Base-by-base conservation (phyloP, 2,113 vertebrate species). In the Sula dactylatra region DNA sequence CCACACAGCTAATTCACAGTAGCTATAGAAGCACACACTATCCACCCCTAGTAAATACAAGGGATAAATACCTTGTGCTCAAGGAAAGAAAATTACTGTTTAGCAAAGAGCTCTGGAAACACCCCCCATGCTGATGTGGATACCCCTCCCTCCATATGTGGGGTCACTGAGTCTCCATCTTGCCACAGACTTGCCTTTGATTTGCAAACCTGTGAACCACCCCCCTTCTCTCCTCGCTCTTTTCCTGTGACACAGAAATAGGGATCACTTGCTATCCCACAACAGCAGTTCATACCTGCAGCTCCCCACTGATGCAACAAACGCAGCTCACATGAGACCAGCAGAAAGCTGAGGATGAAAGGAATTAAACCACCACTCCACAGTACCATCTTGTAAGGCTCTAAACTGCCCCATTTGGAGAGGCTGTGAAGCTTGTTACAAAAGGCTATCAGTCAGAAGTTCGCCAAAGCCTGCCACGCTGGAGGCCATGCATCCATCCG, bases 241-340 rank as follows among this genome's bases (percentile, higher is more conserved):
- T 25, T 13, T 55, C 59, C 40, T 21, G 47, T 73, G n/a, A 50
- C 19, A 55, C 29, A 34, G n/a, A 13, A n/a, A 20, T 26, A 40
- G 20, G 79, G 31, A 64, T 25, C 65, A 55, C n/a, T 29, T 78
- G 49, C 56, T 61, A 24, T 8, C 42, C 27, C 55, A 61, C 61
- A 38, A 29, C 31, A 54, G 50, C 74, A 79, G 55, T 26, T 91
- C 45, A 31, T 25, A n/a, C 26, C 27, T 50, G 18, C 47, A 67
- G 69, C 16, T 85, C 58, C 62, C 11, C 45, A n/a, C 21, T 42
- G 24, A 50, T 27, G 14, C 27, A 72, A 71, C 18, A 64, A 84
- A 17, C 1, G 0, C 61, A 38, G 24, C 29, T 84, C 45, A 29
- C 0, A 0, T 61, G 47, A 79, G 59, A 52, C 24, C 5, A 6